Conservation (phyloP, 1,140 invertebrate genomes). For the Tetragnatha versicolor region DNA sequence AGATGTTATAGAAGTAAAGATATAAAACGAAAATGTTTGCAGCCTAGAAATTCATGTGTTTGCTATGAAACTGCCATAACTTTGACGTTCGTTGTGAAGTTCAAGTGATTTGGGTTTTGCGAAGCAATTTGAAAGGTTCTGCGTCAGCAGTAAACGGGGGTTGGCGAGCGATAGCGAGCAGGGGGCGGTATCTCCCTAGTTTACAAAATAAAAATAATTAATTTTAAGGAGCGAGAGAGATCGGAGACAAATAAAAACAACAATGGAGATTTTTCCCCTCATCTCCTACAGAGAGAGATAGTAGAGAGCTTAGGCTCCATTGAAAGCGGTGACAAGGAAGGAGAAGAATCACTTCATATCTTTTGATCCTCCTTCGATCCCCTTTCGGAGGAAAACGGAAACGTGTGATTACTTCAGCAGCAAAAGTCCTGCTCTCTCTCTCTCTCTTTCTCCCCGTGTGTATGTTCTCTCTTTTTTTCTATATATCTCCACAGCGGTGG, state of each 20-base stretch:
- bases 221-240: too few species aligned
- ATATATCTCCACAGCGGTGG: conserved; percentile 13
- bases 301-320: not conserved
- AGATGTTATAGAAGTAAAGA: too few species aligned
- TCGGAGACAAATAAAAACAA: not conserved
- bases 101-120: too few species aligned
- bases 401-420: conserved; percentile 36
- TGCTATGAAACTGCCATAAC: too few species aligned
- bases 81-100: too few species aligned
- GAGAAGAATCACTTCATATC: conserved; percentile 13
- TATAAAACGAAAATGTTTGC: too few species aligned
- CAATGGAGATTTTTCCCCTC: not conserved
- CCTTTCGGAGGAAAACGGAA: conserved; percentile 21
- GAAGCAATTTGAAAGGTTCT: too few species aligned
- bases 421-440: conserved; percentile 17
- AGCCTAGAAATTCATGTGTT: too few species aligned
- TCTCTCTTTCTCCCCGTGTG: not conserved
- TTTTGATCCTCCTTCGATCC: conserved; percentile 26
- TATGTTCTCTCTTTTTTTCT: not conserved
- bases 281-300: not conserved
- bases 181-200: too few species aligned
- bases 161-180: too few species aligned
- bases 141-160: too few species aligned
- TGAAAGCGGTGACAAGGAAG: not conserved
- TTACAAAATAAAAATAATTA: too few species aligned